Evolutionary conservation across 2,113 vertebrate species (phyloP), one percentile per base, ranked within the genome.

Genomic region (Hippopotamus amphibius): DNA sequence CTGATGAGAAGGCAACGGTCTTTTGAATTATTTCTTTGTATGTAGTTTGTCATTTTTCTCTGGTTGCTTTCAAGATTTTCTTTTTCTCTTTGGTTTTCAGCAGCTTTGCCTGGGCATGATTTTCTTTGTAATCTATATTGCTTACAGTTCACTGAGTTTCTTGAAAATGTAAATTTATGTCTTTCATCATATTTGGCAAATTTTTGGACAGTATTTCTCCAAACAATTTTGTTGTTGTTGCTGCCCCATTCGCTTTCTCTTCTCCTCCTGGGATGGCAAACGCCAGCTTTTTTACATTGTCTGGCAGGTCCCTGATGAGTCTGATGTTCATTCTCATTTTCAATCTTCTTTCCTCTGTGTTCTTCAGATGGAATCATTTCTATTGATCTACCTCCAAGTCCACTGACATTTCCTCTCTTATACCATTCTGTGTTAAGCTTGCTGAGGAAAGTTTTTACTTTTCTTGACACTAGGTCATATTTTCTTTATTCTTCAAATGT

Each of bases 11-110:
- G 50, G 37, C 57, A 74, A 90, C 2, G 43, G 43, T 59, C 83
- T 81, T 84, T 84, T 37, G 37, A 82, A 69, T 30, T 65, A 48
- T 30, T 71, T 69, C 86, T 82, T 92, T 63, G 30, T 57, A 61
- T 21, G 43, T 37, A 79, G 72, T 55, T 22, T 66, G 63, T 74
- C 48, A 37, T 69, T 88, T 91, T 94, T 86, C 77, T 83, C 17
- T 85, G 53, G 66, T 10, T 65, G 63, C n/a, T 96, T 88, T 85
- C 37, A 24, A 28, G n/a, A 37, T 88, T 84, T 89, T 88, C 80
- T 86, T 87, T 87, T 80, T 50, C 57, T 43, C 41, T 93, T 90
- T 79, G 41, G 48, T 85, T 89, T 89, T 63, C 24, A 50, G 80
- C 48, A 65, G 66, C 19, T 82, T 84, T 80, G 50, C 57, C 33